Base-by-base conservation (phyloP, 2,888 invertebrate genomes). In the Chesias legatella region DNA sequence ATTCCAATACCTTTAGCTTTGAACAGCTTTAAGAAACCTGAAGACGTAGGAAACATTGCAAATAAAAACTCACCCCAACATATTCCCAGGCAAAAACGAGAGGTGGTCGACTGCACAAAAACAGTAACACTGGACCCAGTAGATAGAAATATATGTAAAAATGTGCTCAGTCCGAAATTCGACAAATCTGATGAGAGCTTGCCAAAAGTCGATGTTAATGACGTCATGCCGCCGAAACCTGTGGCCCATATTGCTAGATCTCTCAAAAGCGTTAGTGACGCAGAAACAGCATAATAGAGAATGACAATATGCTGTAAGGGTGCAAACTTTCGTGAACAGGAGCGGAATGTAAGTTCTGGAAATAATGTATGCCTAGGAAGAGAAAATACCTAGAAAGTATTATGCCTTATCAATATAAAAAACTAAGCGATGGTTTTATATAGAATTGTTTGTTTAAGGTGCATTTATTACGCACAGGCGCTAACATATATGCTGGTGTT, bases 101-200 rank as follows among this genome's bases (percentile, higher is more conserved):
- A 83, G 57, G 69, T 73, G 0, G 61, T 81, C 0, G 80, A 85
- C 53, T 82, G 80, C 45, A 67, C 73, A 6, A 65, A 78, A 26
- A 72, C 69, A 42, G 50, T 57, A 0, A 39, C 56, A 0, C 40
- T 80, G 20, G 67, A 70, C 51, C 55, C 64, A 0, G 73, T 75
- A 43, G 77, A 81, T 25, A 73, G 60, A 49, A 67, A 73, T 47
- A 78, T 79, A 39, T 82, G 80, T 40, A 66, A 76, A 10, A 70
- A 66, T 24, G 35, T 73, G 25, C 24, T 45, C 1, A 24, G 24
- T 26, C 24, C 36, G 0, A 29, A 33, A 9, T 33, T 25, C 7
- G 11, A 45, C 20, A 30, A 32, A 8, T 11, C 11, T 25, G 30
- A 30, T 10, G 8, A 25, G 3, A 10, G 33, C 1, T 26, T 44